phyloP scores from a whole-genome alignment of 2,113 vertebrate genomes.

The Otis tarda region DNA sequence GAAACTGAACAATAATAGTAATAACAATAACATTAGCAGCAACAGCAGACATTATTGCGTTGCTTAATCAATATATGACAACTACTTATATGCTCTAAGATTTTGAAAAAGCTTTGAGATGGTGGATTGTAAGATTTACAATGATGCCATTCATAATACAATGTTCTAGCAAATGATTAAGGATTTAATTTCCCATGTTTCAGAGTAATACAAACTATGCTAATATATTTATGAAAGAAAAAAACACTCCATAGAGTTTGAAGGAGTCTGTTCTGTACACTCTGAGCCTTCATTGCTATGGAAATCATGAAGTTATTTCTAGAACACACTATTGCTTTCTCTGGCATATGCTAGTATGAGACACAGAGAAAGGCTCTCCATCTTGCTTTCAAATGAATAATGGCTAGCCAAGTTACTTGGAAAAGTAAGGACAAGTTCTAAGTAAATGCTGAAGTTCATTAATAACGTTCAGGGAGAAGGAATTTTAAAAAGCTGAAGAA shows the following conservation, averaged over 20 bases:
- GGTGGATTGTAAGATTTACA: neutral
- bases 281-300: neutral
- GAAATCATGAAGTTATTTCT: neutral
- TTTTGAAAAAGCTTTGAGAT: neutral
- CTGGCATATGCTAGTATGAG: neutral
- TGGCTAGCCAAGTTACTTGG: neutral
- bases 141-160: neutral
- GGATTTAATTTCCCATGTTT: neutral
- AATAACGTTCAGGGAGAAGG: neutral
- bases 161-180: neutral
- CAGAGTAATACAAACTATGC: neutral
- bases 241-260: neutral
- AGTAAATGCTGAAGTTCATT: neutral
- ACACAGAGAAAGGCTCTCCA: neutral
- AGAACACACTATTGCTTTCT: neutral
- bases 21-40: neutral
- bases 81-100: neutral
- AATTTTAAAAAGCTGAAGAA: neutral
- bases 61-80: neutral
- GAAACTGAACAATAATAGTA: neutral
- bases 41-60: neutral
- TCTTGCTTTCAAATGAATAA: neutral
- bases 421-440: neutral
- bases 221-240: slow-evolving; percentile 30
- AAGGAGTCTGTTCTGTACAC: neutral